Conservation (phyloP, 2,113 vertebrate species). For the Coryphaenoides rupestris region DNA sequence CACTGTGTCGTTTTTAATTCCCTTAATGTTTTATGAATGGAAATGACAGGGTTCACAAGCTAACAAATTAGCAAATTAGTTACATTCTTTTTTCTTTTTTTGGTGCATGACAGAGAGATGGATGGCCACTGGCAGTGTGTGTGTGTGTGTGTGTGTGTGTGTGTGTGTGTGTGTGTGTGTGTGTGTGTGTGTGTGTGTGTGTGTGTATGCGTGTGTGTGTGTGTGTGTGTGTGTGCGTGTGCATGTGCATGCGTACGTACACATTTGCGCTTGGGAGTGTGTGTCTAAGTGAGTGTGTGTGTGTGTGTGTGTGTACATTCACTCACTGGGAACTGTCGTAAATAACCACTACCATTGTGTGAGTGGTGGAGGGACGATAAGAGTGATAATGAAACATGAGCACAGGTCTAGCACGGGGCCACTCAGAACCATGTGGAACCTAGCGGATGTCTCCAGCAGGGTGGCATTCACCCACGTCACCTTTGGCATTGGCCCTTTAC, state of each 20-base stretch:
- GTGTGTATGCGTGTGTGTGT: background rate
- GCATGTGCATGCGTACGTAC: too few relatives aligned
- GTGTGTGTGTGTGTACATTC: slow-evolving; percentile 1
- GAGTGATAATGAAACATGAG: slow-evolving; percentile 33
- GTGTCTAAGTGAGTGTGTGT: background rate
- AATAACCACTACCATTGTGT: slow-evolving; percentile 33
- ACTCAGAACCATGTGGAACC: slow-evolving; percentile 16
- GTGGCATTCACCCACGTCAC: background rate
- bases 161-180: too few relatives aligned
- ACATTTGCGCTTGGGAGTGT: too few relatives aligned
- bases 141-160: background rate
- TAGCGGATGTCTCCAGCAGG: slow-evolving; percentile 5
- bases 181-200: too few relatives aligned
- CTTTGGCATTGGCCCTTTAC: background rate
- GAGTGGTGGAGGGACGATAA: slow-evolving; percentile 19
- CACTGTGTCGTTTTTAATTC: slow-evolving; percentile 67
- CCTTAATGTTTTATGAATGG: slow-evolving; percentile 68
- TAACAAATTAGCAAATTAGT: slow-evolving; percentile 72
- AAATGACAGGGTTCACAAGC: slow-evolving; percentile 55
- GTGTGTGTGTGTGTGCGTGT: background rate
- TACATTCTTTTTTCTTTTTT: slow-evolving; percentile 18
- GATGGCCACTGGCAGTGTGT: slow-evolving; percentile 45
- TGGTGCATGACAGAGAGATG: slow-evolving; percentile 55
- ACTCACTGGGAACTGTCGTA: slow-evolving; percentile 26
- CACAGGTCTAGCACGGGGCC: slow-evolving; percentile 9